Evolutionary conservation across 1,140 invertebrate genomes (phyloP).

Genomic region (Tetramorium parvispinum): DNA sequence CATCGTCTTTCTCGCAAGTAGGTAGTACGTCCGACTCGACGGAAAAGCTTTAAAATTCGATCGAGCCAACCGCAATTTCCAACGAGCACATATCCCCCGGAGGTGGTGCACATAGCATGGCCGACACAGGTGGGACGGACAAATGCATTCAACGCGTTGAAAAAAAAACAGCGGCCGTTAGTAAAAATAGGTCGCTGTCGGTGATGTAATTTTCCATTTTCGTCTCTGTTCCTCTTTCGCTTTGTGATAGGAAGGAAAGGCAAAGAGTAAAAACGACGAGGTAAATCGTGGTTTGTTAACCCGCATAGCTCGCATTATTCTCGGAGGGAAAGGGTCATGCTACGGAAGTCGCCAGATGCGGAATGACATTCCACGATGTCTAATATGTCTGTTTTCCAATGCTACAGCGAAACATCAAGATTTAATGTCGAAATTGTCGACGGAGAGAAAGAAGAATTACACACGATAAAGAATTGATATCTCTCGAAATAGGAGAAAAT

Average conservation of each 20-base stretch:
- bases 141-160: slow-evolving; percentile 4
- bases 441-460: not conserved
- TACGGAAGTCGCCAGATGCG: not conserved
- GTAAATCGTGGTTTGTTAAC: slow-evolving; percentile 31
- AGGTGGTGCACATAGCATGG: not conserved
- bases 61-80: slow-evolving; percentile 49
- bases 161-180: slow-evolving; percentile 13
- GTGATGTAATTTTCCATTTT: slow-evolving; percentile 14
- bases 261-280: slow-evolving; percentile 2
- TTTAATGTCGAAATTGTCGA: not conserved
- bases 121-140: not conserved
- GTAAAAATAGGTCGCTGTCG: slow-evolving; percentile 25
- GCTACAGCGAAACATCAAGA: not conserved
- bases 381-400: not conserved
- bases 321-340: not conserved
- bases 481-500: not conserved
- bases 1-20: slow-evolving; percentile 28
- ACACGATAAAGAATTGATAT: not conserved
- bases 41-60: slow-evolving; percentile 58
- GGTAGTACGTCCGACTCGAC: not conserved
- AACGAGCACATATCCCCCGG: slow-evolving; percentile 13
- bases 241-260: not conserved
- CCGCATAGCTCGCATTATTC: not conserved
- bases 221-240: not conserved
- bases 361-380: not conserved